A percentile compares a stretch with the other conserved stretches of the same genome.
Evolutionary conservation across 2,888 invertebrate genomes (phyloP).

Genomic region (Aporophyla nigra): DNA sequence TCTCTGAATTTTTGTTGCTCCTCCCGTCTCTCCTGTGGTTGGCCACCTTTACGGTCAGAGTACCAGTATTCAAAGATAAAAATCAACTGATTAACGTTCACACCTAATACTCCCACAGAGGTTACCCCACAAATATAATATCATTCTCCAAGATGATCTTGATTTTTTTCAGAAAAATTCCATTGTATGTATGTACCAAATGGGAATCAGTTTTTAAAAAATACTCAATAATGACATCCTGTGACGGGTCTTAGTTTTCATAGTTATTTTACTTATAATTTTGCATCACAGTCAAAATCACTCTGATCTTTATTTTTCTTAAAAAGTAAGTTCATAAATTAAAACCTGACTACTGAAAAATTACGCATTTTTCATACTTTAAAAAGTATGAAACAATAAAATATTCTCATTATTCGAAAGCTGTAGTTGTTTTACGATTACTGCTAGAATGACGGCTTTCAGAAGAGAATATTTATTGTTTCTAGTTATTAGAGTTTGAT

Average conservation of each 20-base stretch:
- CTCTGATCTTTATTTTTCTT: not conserved
- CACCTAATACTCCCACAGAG: not conserved
- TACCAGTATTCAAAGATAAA: slow-evolving; percentile 1
- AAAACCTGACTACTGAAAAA: too few species aligned
- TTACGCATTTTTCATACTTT: too few species aligned
- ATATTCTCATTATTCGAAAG: too few species aligned
- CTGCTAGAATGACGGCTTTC: too few species aligned
- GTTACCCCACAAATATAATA: not conserved
- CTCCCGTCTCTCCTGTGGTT: not conserved
- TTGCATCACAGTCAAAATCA: not conserved
- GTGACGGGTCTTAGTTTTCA: not conserved
- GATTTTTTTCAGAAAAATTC: not conserved
- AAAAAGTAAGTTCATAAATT: not conserved
- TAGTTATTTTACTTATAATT: not conserved
- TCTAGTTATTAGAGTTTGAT: too few species aligned
- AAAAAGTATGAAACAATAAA: too few species aligned
- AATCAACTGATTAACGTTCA: not conserved
- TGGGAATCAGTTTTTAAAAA: not conserved
- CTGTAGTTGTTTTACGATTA: too few species aligned
- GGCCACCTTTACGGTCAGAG: slow-evolving; percentile 8
- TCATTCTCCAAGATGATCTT: not conserved
- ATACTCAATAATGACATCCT: not conserved
- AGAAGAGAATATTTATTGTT: too few species aligned
- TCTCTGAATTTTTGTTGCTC: slow-evolving; percentile 16
- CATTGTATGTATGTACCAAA: not conserved